These are phyloP conservation scores for Pherbina coryleti DNA, from an alignment of 2,888 invertebrate species.

Conservation along the genomic window DNA sequence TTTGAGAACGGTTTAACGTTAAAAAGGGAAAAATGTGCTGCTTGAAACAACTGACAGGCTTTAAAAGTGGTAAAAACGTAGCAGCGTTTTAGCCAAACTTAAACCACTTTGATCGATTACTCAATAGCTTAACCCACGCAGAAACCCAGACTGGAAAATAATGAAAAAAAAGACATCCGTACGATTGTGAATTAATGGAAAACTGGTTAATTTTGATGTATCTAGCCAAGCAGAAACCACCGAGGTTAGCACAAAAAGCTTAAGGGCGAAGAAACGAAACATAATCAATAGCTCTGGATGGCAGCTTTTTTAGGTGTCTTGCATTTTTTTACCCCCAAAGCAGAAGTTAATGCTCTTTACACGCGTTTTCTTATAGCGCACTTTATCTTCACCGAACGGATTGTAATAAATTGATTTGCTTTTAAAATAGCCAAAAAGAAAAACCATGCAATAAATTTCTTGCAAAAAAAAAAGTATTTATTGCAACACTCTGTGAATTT, in stretches of 20 bases:
- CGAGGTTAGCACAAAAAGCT: too few species aligned
- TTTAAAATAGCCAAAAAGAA: not conserved
- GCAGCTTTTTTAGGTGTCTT: too few species aligned
- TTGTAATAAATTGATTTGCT: slow-evolving; percentile 9
- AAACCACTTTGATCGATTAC: slow-evolving; percentile 32
- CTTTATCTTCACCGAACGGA: not conserved
- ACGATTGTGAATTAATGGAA: not conserved
- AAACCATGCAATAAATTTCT: not conserved
- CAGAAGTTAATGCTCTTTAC: too few species aligned
- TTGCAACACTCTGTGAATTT: slow-evolving; percentile 1
- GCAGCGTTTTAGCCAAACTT: not conserved
- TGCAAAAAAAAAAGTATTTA: not conserved
- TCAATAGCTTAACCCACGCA: not conserved
- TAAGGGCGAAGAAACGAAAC: too few species aligned
- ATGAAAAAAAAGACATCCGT: not conserved
- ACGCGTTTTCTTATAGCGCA: too few species aligned
- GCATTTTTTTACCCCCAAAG: too few species aligned
- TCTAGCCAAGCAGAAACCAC: too few species aligned
- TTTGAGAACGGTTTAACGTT: not conserved
- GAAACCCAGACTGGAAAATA: not conserved
- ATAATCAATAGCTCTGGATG: too few species aligned
- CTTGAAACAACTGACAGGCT: not conserved
- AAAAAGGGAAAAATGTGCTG: not conserved
- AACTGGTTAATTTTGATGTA: not conserved
- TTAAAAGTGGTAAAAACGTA: not conserved